These are phyloP conservation scores for Calyptomena viridis DNA, from an alignment of 2,113 vertebrate genomes.

Conservation along the genomic window DNA sequence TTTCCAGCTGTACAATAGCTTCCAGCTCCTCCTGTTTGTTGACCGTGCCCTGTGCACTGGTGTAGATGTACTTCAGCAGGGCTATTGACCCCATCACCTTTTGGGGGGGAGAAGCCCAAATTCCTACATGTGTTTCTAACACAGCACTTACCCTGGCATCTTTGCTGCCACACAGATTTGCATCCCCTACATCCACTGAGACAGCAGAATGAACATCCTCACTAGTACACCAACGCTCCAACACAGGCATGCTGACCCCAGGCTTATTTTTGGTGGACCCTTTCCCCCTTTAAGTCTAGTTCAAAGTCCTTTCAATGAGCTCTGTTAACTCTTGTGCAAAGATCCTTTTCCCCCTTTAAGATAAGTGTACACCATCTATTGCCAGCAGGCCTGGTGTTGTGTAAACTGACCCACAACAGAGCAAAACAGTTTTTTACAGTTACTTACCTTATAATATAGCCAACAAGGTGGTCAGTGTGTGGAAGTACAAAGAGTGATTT, in stretches of 20 bases:
- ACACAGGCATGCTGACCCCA: not conserved
- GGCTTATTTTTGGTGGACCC: not conserved
- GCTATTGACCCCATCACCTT: not conserved
- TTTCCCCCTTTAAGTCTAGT: not conserved
- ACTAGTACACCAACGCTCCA: not conserved
- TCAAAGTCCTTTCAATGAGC: not conserved
- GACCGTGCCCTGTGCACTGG: too few relatives aligned
- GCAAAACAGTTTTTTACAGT: not conserved
- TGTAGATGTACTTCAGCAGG: not conserved
- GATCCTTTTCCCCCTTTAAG: not conserved
- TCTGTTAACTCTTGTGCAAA: not conserved
- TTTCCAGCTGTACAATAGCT: not conserved
- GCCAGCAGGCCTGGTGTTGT: not conserved
- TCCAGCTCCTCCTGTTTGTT: not conserved
- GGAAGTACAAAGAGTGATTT: slow-evolving; percentile 96
- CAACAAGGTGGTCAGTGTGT: slow-evolving; percentile 96
- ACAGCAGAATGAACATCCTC: not conserved
- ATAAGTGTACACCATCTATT: not conserved
- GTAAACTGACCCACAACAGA: not conserved
- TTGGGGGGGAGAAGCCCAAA: not conserved
- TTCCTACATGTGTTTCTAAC: not conserved
- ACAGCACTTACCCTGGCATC: not conserved
- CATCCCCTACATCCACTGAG: not conserved
- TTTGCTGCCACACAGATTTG: not conserved
- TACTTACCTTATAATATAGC: slow-evolving; percentile 94